Conservation (phyloP, 2,113 vertebrate species). For the Emydocephalus ijimae region DNA sequence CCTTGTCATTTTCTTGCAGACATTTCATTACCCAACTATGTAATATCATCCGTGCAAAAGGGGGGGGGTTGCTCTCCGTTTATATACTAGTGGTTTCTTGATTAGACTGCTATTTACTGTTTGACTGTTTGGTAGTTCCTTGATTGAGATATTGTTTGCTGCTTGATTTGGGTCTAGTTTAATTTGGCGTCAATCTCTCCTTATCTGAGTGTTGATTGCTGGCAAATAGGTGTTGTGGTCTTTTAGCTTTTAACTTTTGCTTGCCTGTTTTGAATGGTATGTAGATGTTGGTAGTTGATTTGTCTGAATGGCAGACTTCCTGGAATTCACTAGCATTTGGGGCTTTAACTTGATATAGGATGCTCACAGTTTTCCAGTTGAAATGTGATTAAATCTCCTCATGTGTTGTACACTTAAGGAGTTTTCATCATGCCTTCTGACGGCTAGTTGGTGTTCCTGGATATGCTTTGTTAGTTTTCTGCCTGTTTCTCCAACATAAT, state of each 20-base stretch:
- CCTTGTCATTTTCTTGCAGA: neutral
- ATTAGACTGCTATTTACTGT: neutral
- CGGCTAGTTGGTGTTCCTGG: too few relatives aligned
- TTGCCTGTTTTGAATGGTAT: neutral
- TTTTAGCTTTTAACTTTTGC: neutral
- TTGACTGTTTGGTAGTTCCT: neutral
- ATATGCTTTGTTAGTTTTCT: neutral
- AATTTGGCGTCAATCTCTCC: neutral
- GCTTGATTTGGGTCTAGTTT: neutral
- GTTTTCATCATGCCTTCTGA: neutral
- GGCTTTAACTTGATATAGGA: neutral
- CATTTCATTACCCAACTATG: neutral
- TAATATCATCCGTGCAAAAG: neutral
- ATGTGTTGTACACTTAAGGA: neutral
- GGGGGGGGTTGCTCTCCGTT: neutral
- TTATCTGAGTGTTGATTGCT: too few relatives aligned
- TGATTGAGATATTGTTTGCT: neutral
- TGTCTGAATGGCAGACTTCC: neutral
- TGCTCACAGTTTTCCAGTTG: neutral
- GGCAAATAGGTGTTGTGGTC: neutral
- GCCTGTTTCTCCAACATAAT: too few relatives aligned
- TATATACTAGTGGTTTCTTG: neutral
- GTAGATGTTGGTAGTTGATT: neutral
- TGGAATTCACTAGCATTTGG: neutral
- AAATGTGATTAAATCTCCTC: neutral